phyloP scores from a whole-genome alignment of 2,113 vertebrate genomes.

The Clarias magur region DNA sequence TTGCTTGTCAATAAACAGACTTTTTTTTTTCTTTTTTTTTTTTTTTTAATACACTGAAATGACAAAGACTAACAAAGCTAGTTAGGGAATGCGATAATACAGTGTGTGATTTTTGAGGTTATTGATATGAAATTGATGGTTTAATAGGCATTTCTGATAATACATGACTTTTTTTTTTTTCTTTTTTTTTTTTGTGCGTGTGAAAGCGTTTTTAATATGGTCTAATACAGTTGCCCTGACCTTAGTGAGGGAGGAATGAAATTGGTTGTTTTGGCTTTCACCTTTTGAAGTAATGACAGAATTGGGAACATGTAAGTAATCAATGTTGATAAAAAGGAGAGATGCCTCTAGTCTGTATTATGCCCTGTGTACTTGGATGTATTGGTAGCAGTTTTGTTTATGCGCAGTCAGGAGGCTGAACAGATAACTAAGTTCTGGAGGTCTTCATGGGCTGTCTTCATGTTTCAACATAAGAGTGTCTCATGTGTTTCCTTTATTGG shows the following conservation, averaged over 20 bases:
- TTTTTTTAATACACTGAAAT: slow-evolving; percentile 33
- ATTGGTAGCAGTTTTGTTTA: slow-evolving; percentile 18
- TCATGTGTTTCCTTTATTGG: background rate
- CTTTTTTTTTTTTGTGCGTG: background rate
- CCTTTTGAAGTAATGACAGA: slow-evolving; percentile 10
- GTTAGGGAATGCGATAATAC: slow-evolving; percentile 34
- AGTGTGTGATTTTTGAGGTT: slow-evolving; percentile 33
- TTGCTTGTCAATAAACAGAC: slow-evolving; percentile 55
- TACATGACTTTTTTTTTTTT: slow-evolving; percentile 3
- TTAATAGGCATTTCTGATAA: slow-evolving; percentile 48
- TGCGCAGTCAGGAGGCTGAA: background rate
- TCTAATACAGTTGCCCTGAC: slow-evolving; percentile 29
- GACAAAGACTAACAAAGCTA: slow-evolving; percentile 42
- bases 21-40: slow-evolving; percentile 33
- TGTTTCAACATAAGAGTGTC: background rate
- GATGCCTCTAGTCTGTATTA: background rate
- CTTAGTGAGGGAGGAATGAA: slow-evolving; percentile 20
- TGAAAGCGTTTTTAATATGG: slow-evolving; percentile 42
- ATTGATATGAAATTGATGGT: slow-evolving; percentile 35
- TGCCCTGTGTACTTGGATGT: slow-evolving; percentile 19
- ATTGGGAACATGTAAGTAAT: background rate
- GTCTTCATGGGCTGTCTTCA: background rate
- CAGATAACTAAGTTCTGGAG: background rate
- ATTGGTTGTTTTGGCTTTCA: slow-evolving; percentile 10
- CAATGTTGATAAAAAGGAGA: background rate